Conservation (phyloP, 2,888 invertebrate species). For the Acleris cristana region DNA sequence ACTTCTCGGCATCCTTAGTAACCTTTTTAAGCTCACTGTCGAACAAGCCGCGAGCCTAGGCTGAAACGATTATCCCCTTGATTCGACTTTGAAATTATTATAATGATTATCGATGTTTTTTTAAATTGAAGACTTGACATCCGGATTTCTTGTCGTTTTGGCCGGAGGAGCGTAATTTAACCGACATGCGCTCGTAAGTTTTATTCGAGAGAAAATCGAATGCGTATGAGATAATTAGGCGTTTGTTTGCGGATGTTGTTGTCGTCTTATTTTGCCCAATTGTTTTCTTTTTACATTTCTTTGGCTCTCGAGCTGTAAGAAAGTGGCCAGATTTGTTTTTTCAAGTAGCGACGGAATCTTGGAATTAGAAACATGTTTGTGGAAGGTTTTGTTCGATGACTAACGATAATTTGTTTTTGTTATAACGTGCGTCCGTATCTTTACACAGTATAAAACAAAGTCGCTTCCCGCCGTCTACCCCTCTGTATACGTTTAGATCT, state of each 20-base stretch:
- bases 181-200: conserved; percentile 20
- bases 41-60: conserved; percentile 61
- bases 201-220: conserved; percentile 49
- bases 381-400: not conserved
- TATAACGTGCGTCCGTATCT: not conserved
- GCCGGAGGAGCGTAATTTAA: conserved; percentile 54
- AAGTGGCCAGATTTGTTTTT: not conserved
- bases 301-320: conserved; percentile 5
- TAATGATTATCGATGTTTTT: conserved; percentile 78
- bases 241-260: conserved; percentile 49
- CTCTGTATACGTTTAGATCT: too few relatives aligned
- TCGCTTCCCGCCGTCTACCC: too few relatives aligned
- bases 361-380: conserved; percentile 1
- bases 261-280: conserved; percentile 45
- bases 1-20: conserved; percentile 47
- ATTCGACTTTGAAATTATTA: conserved; percentile 77
- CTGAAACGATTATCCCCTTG: conserved; percentile 71
- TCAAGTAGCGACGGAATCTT: not conserved
- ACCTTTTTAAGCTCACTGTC: conserved; percentile 54
- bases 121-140: conserved; percentile 71
- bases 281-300: conserved; percentile 47
- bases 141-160: conserved; percentile 64
- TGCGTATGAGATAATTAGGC: conserved; percentile 39
- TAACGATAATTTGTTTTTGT: conserved; percentile 19
- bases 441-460: too few relatives aligned